A percentile compares a stretch with the other conserved stretches of the same genome.
phyloP scores from a whole-genome alignment of 2,888 invertebrate species.

The Melanchra persicariae region DNA sequence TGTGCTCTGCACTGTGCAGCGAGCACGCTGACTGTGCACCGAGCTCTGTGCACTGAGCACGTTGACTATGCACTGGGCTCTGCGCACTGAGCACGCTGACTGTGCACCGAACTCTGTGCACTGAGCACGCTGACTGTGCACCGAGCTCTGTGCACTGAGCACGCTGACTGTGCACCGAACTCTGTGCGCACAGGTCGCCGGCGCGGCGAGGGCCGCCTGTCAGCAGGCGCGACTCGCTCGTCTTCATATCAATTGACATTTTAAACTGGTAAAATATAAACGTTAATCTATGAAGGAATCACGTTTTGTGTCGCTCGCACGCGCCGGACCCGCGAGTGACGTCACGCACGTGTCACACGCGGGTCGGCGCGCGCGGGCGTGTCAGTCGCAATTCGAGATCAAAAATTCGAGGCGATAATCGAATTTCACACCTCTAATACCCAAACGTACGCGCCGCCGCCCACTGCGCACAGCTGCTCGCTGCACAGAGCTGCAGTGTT shows the following conservation, averaged over 20 bases:
- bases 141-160: background rate
- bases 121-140: background rate
- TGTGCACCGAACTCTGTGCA: background rate
- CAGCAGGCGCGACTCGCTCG: slow-evolving; percentile 59
- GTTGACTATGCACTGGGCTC: background rate
- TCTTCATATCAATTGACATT: slow-evolving; percentile 83
- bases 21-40: background rate
- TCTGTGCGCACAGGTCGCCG: too few relatives aligned
- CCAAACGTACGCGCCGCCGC: slow-evolving; percentile 47
- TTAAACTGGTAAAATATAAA: slow-evolving; percentile 84
- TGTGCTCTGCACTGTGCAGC: background rate
- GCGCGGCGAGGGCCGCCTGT: background rate
- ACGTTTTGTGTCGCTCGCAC: slow-evolving; percentile 67
- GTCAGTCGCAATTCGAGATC: slow-evolving; percentile 85
- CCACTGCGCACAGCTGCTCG: background rate
- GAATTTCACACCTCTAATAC: slow-evolving; percentile 67
- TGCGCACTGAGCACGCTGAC: background rate
- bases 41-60: background rate
- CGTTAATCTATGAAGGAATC: slow-evolving; percentile 85
- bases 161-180: background rate
- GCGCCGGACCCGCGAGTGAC: slow-evolving; percentile 31
- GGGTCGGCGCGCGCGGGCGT: slow-evolving; percentile 40
- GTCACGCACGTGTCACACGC: slow-evolving; percentile 24
- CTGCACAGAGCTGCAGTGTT: background rate
- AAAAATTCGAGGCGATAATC: slow-evolving; percentile 75